Percentiles rank a stretch among this genome's conserved stretches.
These are phyloP conservation scores for Agrenia bidenticulata DNA, from an alignment of 2,888 invertebrate genomes.

Conservation along the genomic window DNA sequence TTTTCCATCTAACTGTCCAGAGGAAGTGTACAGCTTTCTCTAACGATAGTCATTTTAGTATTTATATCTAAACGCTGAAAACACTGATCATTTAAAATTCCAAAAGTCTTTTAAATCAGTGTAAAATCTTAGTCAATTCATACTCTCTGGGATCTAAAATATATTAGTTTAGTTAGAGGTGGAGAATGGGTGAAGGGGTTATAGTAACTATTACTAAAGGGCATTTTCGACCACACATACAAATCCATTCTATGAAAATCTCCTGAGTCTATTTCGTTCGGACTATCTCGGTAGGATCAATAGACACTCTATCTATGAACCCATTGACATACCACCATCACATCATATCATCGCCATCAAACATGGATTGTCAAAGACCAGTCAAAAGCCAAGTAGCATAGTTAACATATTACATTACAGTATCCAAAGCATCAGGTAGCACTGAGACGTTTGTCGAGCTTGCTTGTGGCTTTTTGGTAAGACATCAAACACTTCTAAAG, in stretches of 20 bases:
- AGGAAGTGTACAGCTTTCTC: too few species aligned
- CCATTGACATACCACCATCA: constrained; percentile 22
- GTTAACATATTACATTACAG: constrained; percentile 27
- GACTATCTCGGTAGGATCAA: constrained; percentile 4
- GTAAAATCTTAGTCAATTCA: background rate
- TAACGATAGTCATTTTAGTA: too few species aligned
- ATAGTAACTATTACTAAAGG: background rate
- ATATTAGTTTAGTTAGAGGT: background rate
- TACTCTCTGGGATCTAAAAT: background rate
- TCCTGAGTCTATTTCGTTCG: constrained; percentile 7
- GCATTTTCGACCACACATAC: constrained; percentile 3
- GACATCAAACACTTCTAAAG: constrained; percentile 10
- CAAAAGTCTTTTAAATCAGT: background rate
- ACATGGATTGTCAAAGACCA: constrained; percentile 29
- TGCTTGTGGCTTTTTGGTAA: constrained; percentile 24
- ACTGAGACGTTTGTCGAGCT: constrained; percentile 29
- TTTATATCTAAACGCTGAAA: too few species aligned
- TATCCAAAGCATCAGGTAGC: constrained; percentile 22
- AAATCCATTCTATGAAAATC: background rate
- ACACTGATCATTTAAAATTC: too few species aligned
- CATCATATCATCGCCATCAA: constrained; percentile 32
- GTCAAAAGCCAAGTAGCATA: constrained; percentile 37
- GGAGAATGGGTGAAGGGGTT: background rate
- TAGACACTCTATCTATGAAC: constrained; percentile 20
- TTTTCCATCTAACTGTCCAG: too few species aligned